Evolutionary conservation across 2,113 vertebrate species (phyloP).

Genomic region (Cyanoramphus novaezelandiae): DNA sequence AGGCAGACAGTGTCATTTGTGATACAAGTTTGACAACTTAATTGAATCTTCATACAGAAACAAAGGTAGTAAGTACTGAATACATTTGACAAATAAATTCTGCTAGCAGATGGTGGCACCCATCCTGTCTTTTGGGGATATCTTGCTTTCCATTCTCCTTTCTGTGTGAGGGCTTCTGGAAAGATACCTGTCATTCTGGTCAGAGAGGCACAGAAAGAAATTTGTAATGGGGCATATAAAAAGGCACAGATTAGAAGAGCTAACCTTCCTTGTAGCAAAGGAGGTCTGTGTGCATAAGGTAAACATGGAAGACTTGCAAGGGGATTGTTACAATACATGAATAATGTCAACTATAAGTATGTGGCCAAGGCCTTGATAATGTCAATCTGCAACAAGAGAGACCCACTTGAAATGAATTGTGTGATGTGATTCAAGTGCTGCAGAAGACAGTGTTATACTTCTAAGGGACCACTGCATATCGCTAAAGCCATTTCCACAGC

Average conservation of each 20-base stretch:
- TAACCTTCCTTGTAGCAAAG: neutral
- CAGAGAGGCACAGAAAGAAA: neutral
- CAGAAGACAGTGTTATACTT: neutral
- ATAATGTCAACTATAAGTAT: neutral
- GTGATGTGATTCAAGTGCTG: neutral
- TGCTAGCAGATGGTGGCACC: neutral
- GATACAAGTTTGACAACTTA: conserved; percentile 7
- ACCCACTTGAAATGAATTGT: neutral
- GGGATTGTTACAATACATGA: neutral
- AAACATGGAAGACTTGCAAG: neutral
- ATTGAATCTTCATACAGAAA: neutral
- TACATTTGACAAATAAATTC: neutral
- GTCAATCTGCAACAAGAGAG: neutral
- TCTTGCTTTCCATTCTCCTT: neutral
- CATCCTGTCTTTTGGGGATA: neutral
- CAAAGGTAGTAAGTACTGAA: neutral
- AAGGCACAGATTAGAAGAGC: neutral
- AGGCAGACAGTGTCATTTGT: conserved; percentile 8
- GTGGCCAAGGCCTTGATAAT: neutral
- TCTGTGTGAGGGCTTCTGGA: neutral
- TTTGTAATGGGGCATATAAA: neutral
- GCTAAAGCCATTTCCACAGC: neutral
- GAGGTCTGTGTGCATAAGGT: neutral
- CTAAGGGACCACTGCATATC: neutral
- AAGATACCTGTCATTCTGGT: neutral